Evolutionary conservation across 2,888 invertebrate genomes (phyloP), one percentile per base, ranked within the genome.

Genomic region (Lapara coniferarum): DNA sequence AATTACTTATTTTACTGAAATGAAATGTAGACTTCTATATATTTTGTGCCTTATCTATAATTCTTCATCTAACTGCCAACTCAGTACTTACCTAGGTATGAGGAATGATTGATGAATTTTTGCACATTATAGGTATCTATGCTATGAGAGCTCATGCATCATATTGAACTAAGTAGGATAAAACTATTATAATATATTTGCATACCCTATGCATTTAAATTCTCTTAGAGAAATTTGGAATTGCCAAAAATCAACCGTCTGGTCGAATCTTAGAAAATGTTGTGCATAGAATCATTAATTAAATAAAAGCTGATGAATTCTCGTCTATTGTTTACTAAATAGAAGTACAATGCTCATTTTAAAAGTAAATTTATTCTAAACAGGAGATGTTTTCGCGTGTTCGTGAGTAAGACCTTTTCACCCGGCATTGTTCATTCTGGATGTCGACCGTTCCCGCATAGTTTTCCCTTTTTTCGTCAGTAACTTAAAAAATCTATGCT

Each of bases 311-410:
- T 78, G 74, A 82, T 81, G 73, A 72, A 74, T 77, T 78, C 80
- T 75, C 78, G 75, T 74, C 74, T 68, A 73, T 77, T 82, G 85
- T 81, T 83, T 82, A 82, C 81, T 80, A 81, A 83, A 84, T 63
- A 63, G 59, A 78, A 80, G 77, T 79, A 79, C 80, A 77, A 82
- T 81, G 78, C 81, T 84, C 81, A 83, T 84, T 88, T 81, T 66
- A 78, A 85, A 89, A 85, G 82, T 87, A 88, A 88, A 90, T 90
- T 84, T 90, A 91, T 91, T 90, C 91, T 82, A 83, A 86, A 87
- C 89, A 89, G 90, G 85, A 88, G 87, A 82, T 80, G 79, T 76
- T 78, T 75, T 78, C 83, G 79, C 78, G 80, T 80, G 81, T 30
- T 75, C 76, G 75, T 79, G 78, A 87, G 91, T 90, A 83, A 80